These are phyloP conservation scores for Aphidius gifuensis DNA, from an alignment of 1,140 invertebrate species.

Conservation along the genomic window DNA sequence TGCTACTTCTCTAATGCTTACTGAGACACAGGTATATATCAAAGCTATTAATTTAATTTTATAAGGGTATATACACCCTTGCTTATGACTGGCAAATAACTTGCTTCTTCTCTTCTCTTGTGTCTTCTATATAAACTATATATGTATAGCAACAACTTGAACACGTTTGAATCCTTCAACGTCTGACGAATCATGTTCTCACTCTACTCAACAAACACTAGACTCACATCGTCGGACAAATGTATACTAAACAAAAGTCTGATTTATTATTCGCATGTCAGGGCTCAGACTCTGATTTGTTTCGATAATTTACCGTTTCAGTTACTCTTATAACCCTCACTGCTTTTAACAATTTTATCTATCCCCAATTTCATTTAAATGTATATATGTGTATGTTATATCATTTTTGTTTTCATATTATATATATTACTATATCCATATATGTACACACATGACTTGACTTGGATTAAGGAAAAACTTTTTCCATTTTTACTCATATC, in stretches of 20 bases:
- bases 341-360: background rate
- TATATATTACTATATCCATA: slow-evolving; percentile 13
- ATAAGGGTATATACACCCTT: too few relatives aligned
- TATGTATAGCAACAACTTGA: slow-evolving; percentile 37
- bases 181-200: slow-evolving; percentile 43
- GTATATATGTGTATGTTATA: background rate
- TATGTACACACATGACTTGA: slow-evolving; percentile 26
- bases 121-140: too few relatives aligned
- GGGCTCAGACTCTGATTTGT: slow-evolving; percentile 53
- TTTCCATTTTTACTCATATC: too few relatives aligned
- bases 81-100: too few relatives aligned
- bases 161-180: slow-evolving; percentile 41
- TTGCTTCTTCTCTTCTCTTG: too few relatives aligned
- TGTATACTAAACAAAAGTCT: slow-evolving; percentile 38
- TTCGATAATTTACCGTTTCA: slow-evolving; percentile 54
- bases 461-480: background rate
- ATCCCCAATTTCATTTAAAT: background rate
- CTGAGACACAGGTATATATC: slow-evolving; percentile 90
- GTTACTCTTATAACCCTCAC: background rate
- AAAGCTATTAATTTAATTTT: too few relatives aligned
- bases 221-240: slow-evolving; percentile 10
- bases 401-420: too few relatives aligned
- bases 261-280: slow-evolving; percentile 39
- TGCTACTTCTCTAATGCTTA: slow-evolving; percentile 94
- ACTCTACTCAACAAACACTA: slow-evolving; percentile 42